phyloP scores from a whole-genome alignment of 2,888 invertebrate species.

The Caenorhabditis uteleia region DNA sequence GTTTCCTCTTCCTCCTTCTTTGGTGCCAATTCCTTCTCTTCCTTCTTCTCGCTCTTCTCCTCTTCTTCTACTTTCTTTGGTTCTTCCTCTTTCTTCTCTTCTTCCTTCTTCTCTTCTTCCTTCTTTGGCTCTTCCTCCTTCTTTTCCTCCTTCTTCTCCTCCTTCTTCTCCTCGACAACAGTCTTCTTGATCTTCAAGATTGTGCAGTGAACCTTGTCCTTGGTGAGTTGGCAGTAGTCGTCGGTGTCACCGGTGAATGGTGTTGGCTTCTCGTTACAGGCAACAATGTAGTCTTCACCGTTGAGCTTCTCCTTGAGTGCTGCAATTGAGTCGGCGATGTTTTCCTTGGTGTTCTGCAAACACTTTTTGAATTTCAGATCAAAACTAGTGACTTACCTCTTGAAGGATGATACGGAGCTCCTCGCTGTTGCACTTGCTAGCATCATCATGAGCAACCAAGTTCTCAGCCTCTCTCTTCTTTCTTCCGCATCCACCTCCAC shows the following conservation, averaged over 20 bases:
- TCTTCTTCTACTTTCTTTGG: slow-evolving; percentile 11
- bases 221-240: slow-evolving; percentile 45
- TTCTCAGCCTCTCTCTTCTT: slow-evolving; percentile 48
- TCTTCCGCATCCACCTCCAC: slow-evolving; percentile 36
- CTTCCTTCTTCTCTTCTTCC: slow-evolving; percentile 10
- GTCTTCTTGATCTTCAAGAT: slow-evolving; percentile 42
- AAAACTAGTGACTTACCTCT: slow-evolving; percentile 10
- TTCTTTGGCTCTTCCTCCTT: slow-evolving; percentile 9
- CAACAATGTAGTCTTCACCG: slow-evolving; percentile 38
- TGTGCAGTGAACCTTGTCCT: slow-evolving; percentile 44
- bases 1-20: slow-evolving; percentile 24
- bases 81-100: slow-evolving; percentile 12
- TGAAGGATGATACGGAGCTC: slow-evolving; percentile 43
- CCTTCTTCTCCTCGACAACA: slow-evolving; percentile 29
- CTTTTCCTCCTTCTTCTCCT: slow-evolving; percentile 14
- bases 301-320: slow-evolving; percentile 41
- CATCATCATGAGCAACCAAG: slow-evolving; percentile 43
- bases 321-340: slow-evolving; percentile 35
- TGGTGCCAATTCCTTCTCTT: slow-evolving; percentile 8
- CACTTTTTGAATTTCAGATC: neutral
- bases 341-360: slow-evolving; percentile 40
- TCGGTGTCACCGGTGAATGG: slow-evolving; percentile 50
- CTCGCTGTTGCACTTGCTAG: slow-evolving; percentile 49
- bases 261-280: slow-evolving; percentile 48
- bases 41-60: slow-evolving; percentile 4